Base-by-base conservation (phyloP, 2,888 invertebrate species). In the Erebia aethiops region DNA sequence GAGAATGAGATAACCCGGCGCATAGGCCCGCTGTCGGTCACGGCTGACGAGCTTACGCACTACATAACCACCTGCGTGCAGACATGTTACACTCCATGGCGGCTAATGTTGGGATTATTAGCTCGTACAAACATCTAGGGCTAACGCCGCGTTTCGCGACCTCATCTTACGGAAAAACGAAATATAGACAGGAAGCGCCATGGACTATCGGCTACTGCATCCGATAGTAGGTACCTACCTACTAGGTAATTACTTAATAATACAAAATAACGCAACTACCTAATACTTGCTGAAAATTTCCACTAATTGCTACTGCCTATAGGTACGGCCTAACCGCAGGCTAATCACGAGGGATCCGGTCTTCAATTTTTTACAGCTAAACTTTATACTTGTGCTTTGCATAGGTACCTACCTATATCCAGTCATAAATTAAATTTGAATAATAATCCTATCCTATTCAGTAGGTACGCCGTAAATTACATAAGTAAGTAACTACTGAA, bases 31-130 rank as follows among this genome's bases (percentile, higher is more conserved):
- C 54, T 35, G 67, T 66, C 67, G 74, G 74, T 74, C 74, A 74
- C 69, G 74, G 74, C 69, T 70, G 65, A 66, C 67, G 61, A 52
- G 57, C 74, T 65, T 71, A 71, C 74, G 71, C 72, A 71, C 69
- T 54, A 26, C 35, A 63, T 63, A 64, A 52, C 21, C 62, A 64
- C 54, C 52, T 64, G 54, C 52, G 41, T 35, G 41, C 63, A n/a
- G 21, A 52, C 16, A 16, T 49, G n/a, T 60, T 62, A 58, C 43
- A 60, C 60, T 43, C 21, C 46, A 43, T 14, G 46, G 13, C 43
- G 46, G 18, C 18, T 61, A 14, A 21, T 1, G 46, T 18, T 21
- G 46, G 14, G 13, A 62, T 46, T 18, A 16, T 18, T 60, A 41
- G 51, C 14, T 7, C n/a, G 0, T 3, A 51, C 49, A 14, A 35